Conservation (phyloP, 92 coral and sea anemone species). For the Anthopleura xanthogrammica region DNA sequence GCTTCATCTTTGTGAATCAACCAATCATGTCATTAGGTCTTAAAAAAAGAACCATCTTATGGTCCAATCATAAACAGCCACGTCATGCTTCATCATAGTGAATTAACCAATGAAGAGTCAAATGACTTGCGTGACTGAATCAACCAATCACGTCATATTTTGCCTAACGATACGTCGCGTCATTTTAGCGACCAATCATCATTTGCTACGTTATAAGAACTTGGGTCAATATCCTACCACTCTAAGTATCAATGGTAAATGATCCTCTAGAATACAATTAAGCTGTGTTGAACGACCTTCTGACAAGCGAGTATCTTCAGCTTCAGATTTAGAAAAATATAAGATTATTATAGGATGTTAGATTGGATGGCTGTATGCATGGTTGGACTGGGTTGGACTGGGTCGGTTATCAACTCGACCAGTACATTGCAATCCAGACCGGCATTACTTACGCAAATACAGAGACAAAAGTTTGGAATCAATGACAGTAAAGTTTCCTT, state of each 20-base stretch:
- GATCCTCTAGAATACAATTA: slow-evolving; percentile 15
- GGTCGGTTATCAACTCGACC: too few relatives aligned
- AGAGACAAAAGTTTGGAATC: slow-evolving; percentile 7
- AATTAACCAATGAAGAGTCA: too few relatives aligned
- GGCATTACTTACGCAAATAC: slow-evolving; percentile 9
- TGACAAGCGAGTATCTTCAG: slow-evolving; percentile 6
- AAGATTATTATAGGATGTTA: background rate
- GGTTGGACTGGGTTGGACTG: too few relatives aligned
- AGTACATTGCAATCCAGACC: too few relatives aligned
- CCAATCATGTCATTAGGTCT: too few relatives aligned
- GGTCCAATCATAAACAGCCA: too few relatives aligned
- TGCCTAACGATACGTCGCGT: background rate
- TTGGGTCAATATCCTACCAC: background rate
- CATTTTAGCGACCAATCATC: background rate
- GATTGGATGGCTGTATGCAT: too few relatives aligned
- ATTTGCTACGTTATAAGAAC: background rate
- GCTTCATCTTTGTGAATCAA: too few relatives aligned
- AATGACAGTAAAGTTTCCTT: background rate
- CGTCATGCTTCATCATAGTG: too few relatives aligned
- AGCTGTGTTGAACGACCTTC: background rate
- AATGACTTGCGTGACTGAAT: too few relatives aligned
- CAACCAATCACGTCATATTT: too few relatives aligned
- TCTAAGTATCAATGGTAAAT: slow-evolving; percentile 4
- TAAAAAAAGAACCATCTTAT: too few relatives aligned
- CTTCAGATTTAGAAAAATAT: background rate